Evolutionary conservation across 2,113 vertebrate species (phyloP), one percentile per base, ranked within the genome.

Genomic region (Oenanthe oenanthe): DNA sequence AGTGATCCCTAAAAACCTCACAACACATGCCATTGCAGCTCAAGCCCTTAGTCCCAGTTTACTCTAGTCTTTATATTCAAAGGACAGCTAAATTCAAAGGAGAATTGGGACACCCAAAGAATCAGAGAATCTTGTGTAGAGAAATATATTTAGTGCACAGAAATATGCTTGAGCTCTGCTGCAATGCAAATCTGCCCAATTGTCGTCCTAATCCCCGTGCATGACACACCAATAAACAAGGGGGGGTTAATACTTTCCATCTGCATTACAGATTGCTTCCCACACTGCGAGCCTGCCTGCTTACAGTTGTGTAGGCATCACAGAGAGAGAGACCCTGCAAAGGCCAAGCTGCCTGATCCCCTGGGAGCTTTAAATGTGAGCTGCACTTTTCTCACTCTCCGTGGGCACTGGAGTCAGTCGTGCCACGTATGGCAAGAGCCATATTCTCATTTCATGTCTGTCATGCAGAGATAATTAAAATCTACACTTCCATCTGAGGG

Each of bases 201-300:
- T 95, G 94, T 40, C 8, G 2, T 51, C 92, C 88, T 96, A 95
- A 95, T 95, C 93, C 94, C 94, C 79, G 3, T 92, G 85, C 92
- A 71, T 65, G 92, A 96, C 93, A 92, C 95, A 94, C 85, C 58
- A 92, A 89, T 92, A 74, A 95, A 77, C 88, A 48, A 56, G 88
- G 51, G 81, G 31, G 91, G 31, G 8, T 71, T 93, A 94, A 93
- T 90, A 13, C 88, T 74, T 80, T 57, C 96, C 96, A 96, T 94
- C 94, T 97, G 96, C 1, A 22, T 56, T 71, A 34, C 92, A 88
- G 79, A 80, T 45, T 61, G 88, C 95, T 95, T 96, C 96, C 95
- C 95, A 96, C 95, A 93, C 95, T 92, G 80, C 0, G 9, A 73
- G 92, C 87, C 80, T 42, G 93, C 93, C 48, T 85, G 73, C 9